These are phyloP conservation scores for Salmo trutta DNA, from an alignment of 2,797 vertebrate species.

Conservation along the genomic window DNA sequence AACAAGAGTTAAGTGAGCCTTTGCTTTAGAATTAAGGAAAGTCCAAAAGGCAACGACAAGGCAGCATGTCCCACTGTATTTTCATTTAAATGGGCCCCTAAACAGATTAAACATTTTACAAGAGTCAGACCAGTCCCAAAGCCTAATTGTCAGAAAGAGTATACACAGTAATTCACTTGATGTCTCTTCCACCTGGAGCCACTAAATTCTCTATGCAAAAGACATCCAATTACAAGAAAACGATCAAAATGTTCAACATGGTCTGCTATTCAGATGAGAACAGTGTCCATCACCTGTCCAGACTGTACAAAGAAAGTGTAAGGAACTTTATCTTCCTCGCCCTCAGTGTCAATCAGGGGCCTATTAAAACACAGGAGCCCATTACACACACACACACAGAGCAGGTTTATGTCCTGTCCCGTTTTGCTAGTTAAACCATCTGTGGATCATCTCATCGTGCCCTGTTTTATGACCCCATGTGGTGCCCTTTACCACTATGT, in stretches of 20 bases:
- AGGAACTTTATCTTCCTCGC: neutral
- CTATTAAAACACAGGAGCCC: neutral
- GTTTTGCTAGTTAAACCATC: neutral
- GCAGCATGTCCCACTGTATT: constrained; percentile 10
- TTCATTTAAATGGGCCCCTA: neutral
- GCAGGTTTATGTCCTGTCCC: neutral
- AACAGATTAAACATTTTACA: neutral
- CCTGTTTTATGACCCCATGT: constrained; percentile 4
- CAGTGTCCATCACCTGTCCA: neutral
- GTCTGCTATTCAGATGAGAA: neutral
- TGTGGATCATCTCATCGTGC: neutral
- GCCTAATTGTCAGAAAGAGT: neutral
- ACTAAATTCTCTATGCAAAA: neutral
- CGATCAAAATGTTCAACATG: neutral
- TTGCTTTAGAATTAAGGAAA: constrained; percentile 14
- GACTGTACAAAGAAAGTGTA: neutral
- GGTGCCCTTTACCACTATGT: constrained; percentile 3
- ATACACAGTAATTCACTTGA: no score
- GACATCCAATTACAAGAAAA: neutral
- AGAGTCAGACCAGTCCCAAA: neutral
- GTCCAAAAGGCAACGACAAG: neutral
- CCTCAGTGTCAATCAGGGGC: neutral
- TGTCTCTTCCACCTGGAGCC: neutral
- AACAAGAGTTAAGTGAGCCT: neutral
- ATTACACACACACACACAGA: neutral